phyloP scores from a whole-genome alignment of 2,888 invertebrate genomes.

The Bombylius major region DNA sequence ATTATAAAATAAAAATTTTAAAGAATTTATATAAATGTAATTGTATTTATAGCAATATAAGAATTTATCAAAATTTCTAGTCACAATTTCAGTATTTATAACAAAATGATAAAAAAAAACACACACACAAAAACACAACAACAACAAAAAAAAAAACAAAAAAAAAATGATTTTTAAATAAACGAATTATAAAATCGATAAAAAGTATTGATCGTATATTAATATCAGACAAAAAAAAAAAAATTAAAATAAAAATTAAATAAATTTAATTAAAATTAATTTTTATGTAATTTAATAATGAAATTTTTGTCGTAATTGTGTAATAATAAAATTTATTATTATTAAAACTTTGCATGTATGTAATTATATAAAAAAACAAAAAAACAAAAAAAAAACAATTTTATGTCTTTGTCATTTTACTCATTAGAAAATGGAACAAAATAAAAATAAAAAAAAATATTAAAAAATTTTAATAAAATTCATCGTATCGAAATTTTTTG shows the following conservation, averaged over 20 bases:
- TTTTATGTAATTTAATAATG: slow-evolving; percentile 2
- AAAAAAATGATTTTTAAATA: not conserved
- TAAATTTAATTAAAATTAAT: not conserved
- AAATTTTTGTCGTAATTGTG: not conserved
- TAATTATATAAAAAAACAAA: not conserved
- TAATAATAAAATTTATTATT: not conserved
- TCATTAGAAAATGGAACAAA: not conserved
- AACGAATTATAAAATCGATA: too few species aligned
- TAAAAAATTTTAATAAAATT: not conserved
- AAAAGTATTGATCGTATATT: too few species aligned
- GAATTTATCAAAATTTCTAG: not conserved
- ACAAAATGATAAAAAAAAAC: not conserved
- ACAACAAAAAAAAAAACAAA: too few species aligned
- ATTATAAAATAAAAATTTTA: too few species aligned
- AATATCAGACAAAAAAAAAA: not conserved
- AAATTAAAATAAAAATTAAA: not conserved
- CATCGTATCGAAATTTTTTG: not conserved
- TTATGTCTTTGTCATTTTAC: not conserved
- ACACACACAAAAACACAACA: too few species aligned
- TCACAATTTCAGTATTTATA: not conserved
- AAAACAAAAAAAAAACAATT: not conserved
- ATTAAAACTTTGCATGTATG: slow-evolving; percentile 1
- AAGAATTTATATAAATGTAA: too few species aligned
- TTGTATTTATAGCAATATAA: not conserved
- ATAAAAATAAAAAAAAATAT: not conserved